Percentiles rank a stretch among this genome's conserved stretches.
Conservation (phyloP, 2,888 invertebrate genomes). For the Acrobasis repandana region DNA sequence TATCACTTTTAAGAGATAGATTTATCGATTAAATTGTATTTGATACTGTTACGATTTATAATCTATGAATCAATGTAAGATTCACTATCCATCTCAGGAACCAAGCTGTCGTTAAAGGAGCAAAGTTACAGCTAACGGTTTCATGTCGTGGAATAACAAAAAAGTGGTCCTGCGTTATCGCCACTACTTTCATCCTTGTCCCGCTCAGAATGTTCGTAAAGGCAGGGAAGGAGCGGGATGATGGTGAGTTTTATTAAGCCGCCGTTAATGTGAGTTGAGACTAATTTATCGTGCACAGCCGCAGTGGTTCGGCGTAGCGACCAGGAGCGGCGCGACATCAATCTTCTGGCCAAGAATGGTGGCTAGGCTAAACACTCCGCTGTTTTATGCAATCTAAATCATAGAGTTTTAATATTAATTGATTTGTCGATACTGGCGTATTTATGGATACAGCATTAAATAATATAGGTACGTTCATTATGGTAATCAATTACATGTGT, state of each 20-base stretch:
- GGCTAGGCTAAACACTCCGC: slow-evolving; percentile 52
- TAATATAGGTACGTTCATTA: background rate
- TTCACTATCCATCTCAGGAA: slow-evolving; percentile 25
- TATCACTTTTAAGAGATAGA: no score
- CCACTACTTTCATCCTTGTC: slow-evolving; percentile 64
- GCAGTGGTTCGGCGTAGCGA: slow-evolving; percentile 59
- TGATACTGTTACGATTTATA: slow-evolving; percentile 9
- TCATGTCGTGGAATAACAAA: slow-evolving; percentile 69
- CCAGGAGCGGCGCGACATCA: slow-evolving; percentile 68
- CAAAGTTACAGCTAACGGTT: slow-evolving; percentile 72
- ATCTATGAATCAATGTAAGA: slow-evolving; percentile 15
- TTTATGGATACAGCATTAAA: background rate
- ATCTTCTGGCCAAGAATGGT: slow-evolving; percentile 60
- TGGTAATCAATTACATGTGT: background rate
- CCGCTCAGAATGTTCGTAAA: slow-evolving; percentile 45
- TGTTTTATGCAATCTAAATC: slow-evolving; percentile 53
- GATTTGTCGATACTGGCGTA: slow-evolving; percentile 6
- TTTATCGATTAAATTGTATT: slow-evolving; percentile 1
- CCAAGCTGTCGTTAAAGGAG: slow-evolving; percentile 65
- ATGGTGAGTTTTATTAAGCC: slow-evolving; percentile 62
- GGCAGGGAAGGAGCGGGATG: slow-evolving; percentile 67
- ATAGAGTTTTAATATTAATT: slow-evolving; percentile 36
- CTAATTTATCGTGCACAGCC: slow-evolving; percentile 81
- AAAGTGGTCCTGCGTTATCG: slow-evolving; percentile 67
- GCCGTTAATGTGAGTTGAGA: slow-evolving; percentile 71